phyloP scores from a whole-genome alignment of 2,113 vertebrate genomes.

The Atherinomorus stipes region DNA sequence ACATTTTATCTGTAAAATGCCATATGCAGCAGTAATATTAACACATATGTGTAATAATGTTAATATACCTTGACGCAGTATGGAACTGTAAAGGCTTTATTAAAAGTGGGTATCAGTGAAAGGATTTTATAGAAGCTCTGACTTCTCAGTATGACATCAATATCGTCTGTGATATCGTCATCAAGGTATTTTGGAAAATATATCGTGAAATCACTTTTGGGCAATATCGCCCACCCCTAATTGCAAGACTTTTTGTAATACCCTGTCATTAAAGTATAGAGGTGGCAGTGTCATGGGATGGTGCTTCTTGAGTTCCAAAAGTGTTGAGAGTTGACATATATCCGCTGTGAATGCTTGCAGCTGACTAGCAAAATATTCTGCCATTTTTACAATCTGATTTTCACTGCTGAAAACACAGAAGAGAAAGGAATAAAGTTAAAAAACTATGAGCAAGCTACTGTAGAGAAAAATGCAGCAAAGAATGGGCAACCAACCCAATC shows the following conservation, averaged over 20 bases:
- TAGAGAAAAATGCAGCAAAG: neutral
- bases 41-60: too few species aligned
- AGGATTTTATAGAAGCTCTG: too few species aligned
- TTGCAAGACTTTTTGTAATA: neutral
- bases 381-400: conserved; percentile 8
- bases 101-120: too few species aligned
- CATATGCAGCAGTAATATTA: too few species aligned
- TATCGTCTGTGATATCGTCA: too few species aligned
- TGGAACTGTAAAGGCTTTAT: too few species aligned
- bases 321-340: neutral
- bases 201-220: too few species aligned
- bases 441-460: neutral
- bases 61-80: too few species aligned
- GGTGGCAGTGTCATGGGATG: conserved; percentile 4
- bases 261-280: neutral
- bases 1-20: too few species aligned
- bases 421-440: conserved; percentile 4
- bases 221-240: too few species aligned
- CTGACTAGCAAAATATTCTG: conserved; percentile 16
- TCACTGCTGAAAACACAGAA: conserved; percentile 10
- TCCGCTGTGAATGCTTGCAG: neutral
- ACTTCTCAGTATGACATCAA: too few species aligned
- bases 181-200: too few species aligned
- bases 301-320: neutral
- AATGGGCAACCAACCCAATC: neutral